Evolutionary conservation across 2,888 invertebrate genomes (phyloP).

Genomic region (Machimus atricapillus): DNA sequence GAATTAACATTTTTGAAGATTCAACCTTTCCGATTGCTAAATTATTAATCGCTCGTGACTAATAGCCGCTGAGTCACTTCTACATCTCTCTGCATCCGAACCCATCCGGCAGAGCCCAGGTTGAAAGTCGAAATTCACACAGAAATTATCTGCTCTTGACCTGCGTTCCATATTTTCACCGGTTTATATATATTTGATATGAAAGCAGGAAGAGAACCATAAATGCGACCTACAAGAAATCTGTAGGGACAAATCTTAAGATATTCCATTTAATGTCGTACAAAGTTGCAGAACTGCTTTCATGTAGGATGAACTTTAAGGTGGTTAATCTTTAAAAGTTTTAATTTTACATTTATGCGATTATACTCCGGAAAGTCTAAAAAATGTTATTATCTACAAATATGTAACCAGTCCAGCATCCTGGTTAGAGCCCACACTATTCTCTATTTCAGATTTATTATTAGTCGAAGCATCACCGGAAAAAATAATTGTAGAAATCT

Average conservation of each 20-base stretch:
- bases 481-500: constrained; percentile 26
- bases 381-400: not conserved
- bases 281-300: not conserved
- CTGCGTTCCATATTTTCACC: not conserved
- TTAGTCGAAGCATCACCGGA: not conserved
- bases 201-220: not conserved
- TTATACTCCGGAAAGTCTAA: not conserved
- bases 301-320: not conserved
- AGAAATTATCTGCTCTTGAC: not conserved
- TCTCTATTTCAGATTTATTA: not conserved
- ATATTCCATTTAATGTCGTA: not conserved
- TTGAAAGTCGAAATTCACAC: not conserved
- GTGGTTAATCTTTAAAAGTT: not conserved
- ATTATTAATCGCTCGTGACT: not conserved
- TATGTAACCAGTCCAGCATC: not conserved
- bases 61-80: not conserved
- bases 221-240: not conserved
- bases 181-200: not conserved
- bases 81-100: not conserved
- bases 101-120: not conserved
- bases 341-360: not conserved
- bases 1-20: not conserved
- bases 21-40: not conserved
- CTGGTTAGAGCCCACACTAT: not conserved
- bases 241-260: not conserved